Conservation (phyloP, 2,888 invertebrate species). For the Mactromeris polynyma region DNA sequence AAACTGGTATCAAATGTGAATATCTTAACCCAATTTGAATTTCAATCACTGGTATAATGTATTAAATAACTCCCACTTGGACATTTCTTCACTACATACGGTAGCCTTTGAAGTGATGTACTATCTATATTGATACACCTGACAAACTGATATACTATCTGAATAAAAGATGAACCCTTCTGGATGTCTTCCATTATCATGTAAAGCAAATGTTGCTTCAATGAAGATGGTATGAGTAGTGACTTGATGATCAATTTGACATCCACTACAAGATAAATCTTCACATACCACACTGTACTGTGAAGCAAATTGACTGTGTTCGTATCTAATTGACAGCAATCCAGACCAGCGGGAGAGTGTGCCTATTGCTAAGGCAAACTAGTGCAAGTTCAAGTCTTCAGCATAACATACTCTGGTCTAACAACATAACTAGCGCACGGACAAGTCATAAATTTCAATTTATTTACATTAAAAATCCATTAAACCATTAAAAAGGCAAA, state of each 20-base stretch:
- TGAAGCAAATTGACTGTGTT: neutral
- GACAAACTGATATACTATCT: neutral
- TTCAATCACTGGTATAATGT: neutral
- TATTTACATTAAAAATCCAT: no score
- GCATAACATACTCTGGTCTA: no score
- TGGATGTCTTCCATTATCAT: slow-evolving; percentile 14
- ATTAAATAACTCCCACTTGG: neutral
- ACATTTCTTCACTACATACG: neutral
- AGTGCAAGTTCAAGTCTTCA: neutral
- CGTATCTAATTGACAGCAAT: neutral
- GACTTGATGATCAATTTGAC: neutral
- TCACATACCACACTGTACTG: neutral
- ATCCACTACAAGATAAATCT: slow-evolving; percentile 1
- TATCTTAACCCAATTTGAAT: neutral
- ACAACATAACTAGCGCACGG: no score
- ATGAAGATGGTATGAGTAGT: neutral
- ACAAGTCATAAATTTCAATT: no score
- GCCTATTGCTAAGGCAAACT: neutral
- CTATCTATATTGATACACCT: neutral
- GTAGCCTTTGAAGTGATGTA: neutral
- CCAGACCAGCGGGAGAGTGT: neutral
- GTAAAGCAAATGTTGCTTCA: slow-evolving; percentile 6
- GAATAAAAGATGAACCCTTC: neutral
- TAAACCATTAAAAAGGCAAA: no score
- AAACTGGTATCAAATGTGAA: neutral